Evolutionary conservation across 1,140 invertebrate genomes (phyloP), one percentile per base, ranked within the genome.

Genomic region (Atta colombica): DNA sequence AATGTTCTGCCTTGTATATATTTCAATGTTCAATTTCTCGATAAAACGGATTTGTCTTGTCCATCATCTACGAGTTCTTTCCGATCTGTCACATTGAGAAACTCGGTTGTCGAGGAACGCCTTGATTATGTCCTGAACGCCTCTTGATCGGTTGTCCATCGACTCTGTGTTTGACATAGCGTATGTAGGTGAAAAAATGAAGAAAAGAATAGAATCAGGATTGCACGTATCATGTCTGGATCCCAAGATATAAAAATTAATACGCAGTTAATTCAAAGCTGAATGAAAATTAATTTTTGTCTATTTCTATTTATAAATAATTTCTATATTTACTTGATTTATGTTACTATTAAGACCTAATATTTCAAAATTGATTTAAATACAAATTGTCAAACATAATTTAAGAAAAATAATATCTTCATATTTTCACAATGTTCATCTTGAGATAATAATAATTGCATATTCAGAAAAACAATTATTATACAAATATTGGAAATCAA

Each of bases 81-180:
- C 35, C 58, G 35, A n/a, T 45, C 8, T 39, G 35, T 39, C 16
- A 55, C 58, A 77, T 63, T 61, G 12, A 49, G 39, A 77, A 77
- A 77, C 31, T 39, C 16, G 25, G 3, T 18, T 58, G 35, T 77
- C 31, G 55, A 77, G 75, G 25, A 77, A 45, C 16, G 21, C 25
- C 75, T 63, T 45, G 51, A 16, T 28, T 35, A 14, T 28, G 21
- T 45, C 21, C 3, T 39, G 31, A 77, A 77, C 31, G 39, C 35
- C n/a, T 16, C 58, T 77, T 12, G 69, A 88, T 88, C 85, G 69
- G 61, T 87, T 51, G 72, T 87, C 85, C 58, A 88, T 86, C 82
- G 74, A 60, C 12, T 39, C 8, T 55, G 35, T 25, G n/a, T 51
- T 55, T 74, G 61, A 82, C 25, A 39, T 45, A 77, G 66, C 72